Conservation (phyloP, 2,113 vertebrate species). For the Seriola dumerili region DNA sequence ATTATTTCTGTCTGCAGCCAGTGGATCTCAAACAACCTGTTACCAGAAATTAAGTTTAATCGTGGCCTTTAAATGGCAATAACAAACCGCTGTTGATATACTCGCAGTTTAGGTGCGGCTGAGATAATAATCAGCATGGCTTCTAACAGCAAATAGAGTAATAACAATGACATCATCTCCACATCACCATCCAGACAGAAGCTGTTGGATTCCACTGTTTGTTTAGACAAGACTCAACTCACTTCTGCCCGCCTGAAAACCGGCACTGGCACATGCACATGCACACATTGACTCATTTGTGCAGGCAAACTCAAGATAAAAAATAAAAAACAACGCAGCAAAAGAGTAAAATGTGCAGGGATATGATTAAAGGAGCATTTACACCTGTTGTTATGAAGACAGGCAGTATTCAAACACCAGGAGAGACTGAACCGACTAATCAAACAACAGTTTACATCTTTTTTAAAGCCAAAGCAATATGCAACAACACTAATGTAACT, state of each 20-base stretch:
- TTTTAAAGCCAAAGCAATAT: constrained; percentile 8
- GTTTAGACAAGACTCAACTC: constrained; percentile 59
- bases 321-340: constrained; percentile 22
- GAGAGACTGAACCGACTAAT: constrained; percentile 6
- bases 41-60: constrained; percentile 2
- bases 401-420: constrained; percentile 12
- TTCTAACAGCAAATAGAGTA: constrained; percentile 43
- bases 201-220: constrained; percentile 52
- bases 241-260: constrained; percentile 44
- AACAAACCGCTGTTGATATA: constrained; percentile 17
- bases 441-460: constrained; percentile 20
- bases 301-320: background rate
- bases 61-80: background rate
- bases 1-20: background rate
- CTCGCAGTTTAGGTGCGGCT: background rate
- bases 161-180: constrained; percentile 60
- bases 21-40: background rate
- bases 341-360: background rate
- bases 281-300: constrained; percentile 16
- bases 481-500: constrained; percentile 10
- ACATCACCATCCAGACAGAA: constrained; percentile 57
- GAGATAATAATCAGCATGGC: constrained; percentile 29
- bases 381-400: constrained; percentile 32
- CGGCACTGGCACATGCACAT: constrained; percentile 24
- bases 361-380: constrained; percentile 23